These are phyloP conservation scores for Platysternon megacephalum DNA, from an alignment of 2,113 vertebrate genomes.

Conservation along the genomic window DNA sequence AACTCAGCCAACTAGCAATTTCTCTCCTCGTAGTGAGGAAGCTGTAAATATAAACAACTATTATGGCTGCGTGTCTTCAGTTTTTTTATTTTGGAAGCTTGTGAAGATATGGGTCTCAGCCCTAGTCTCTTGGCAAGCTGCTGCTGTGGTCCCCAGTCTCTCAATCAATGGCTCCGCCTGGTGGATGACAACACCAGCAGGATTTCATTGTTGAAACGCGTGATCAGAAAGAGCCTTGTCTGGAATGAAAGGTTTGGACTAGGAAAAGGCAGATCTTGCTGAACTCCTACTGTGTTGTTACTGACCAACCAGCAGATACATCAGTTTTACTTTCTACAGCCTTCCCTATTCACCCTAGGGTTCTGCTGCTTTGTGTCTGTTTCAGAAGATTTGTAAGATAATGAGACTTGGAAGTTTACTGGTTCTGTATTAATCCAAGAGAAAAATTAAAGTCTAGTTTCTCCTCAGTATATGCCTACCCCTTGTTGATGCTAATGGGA, in stretches of 20 bases:
- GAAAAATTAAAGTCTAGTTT: accelerated
- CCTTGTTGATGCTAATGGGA: neutral
- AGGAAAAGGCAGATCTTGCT: neutral
- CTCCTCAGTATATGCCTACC: neutral
- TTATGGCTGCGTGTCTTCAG: neutral
- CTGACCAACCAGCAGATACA: neutral
- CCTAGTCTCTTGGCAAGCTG: neutral
- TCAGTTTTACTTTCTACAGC: neutral
- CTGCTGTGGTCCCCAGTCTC: neutral
- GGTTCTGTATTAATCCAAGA: neutral
- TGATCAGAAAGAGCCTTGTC: accelerated
- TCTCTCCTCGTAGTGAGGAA: neutral
- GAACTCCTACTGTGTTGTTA: neutral
- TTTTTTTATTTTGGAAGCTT: accelerated
- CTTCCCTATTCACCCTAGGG: neutral
- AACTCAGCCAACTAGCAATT: accelerated
- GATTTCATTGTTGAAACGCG: neutral
- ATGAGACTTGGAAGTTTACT: neutral
- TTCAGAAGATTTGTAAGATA: neutral
- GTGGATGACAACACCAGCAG: neutral
- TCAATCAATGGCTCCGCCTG: neutral
- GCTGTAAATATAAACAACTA: neutral
- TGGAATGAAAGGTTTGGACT: neutral
- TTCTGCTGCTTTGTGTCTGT: neutral
- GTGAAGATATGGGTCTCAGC: neutral